phyloP scores from a whole-genome alignment of 1,140 invertebrate genomes.

The Glomeris maerens region DNA sequence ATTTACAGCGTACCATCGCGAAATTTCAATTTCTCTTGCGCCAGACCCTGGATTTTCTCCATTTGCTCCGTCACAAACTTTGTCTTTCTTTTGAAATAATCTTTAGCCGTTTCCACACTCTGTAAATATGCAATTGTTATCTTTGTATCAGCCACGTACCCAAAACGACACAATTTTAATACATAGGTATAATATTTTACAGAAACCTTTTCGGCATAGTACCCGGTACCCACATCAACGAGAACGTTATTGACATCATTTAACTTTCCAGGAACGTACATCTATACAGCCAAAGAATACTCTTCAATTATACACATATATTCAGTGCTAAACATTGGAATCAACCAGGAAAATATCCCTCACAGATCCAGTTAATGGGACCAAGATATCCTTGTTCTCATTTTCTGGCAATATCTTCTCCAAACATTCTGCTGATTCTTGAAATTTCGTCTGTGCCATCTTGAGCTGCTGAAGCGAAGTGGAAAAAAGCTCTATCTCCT shows the following conservation, averaged over 20 bases:
- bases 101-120: conserved; percentile 61
- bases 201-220: conserved; percentile 85
- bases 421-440: conserved; percentile 68
- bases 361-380: conserved; percentile 77
- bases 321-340: background rate
- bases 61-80: conserved; percentile 84
- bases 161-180: background rate
- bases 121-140: conserved; percentile 30
- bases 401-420: conserved; percentile 57
- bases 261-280: conserved; percentile 83
- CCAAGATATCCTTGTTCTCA: conserved; percentile 67
- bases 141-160: background rate
- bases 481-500: conserved; percentile 74
- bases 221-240: conserved; percentile 87
- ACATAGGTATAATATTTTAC: conserved; percentile 4
- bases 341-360: background rate
- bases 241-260: conserved; percentile 66
- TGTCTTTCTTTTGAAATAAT: conserved; percentile 83
- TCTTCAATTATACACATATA: background rate
- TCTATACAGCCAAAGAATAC: conserved; percentile 32
- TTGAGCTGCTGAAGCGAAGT: conserved; percentile 76
- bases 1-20: conserved; percentile 47
- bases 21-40: conserved; percentile 70
- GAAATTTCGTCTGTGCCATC: conserved; percentile 75
- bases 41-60: conserved; percentile 74